Evolutionary conservation across 2,113 vertebrate species (phyloP), one percentile per base, ranked within the genome.

Genomic region (Benitochromis conjunctus): DNA sequence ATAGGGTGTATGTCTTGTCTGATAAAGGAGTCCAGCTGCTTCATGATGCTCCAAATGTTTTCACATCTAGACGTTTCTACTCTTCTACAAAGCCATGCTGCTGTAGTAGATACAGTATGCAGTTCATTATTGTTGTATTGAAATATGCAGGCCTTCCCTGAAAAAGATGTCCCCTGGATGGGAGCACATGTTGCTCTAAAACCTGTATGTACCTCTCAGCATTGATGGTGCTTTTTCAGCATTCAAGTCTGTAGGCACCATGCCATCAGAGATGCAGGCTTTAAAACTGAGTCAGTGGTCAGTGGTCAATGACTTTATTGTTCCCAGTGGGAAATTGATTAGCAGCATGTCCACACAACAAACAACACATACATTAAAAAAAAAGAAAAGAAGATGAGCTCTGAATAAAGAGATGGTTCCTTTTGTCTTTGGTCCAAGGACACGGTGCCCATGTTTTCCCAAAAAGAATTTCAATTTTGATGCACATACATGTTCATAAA

Each of bases 291-390:
- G 60, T 38, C 60, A 64, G 2, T 64, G 60, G 19, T 13, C 60
- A 64, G 10, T 64, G 4, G 3, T 29, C 29, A 29, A 29, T 4
- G 60, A 38, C 60, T 64, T 64, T 38, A 64, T 64, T 64, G 19
- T 64, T 34, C 60, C 34, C 34, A 64, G 34, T 64, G 19, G 60
- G 34, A 64, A 21, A 64, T 21, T 38, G 60, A 38, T 38, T 38
- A 38, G 10, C 19, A 38, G 60, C 60, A 64, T 38, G 34, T 64
- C 60, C 60, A 64, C 60, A 38, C 34, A 64, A 21, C 34, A 13
- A 64, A 64, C 60, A 66, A 66, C 19, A 21, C 13, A 38, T 13
- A 64, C 0, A 1, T 1, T 12, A 5, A 21, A n/a, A 1, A 55
- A 41, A 4, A 41, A 62, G 1, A 64, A 64, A 64, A 6, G 6